Conservation (phyloP, 2,113 vertebrate genomes). For the Colistium nudipinnis region DNA sequence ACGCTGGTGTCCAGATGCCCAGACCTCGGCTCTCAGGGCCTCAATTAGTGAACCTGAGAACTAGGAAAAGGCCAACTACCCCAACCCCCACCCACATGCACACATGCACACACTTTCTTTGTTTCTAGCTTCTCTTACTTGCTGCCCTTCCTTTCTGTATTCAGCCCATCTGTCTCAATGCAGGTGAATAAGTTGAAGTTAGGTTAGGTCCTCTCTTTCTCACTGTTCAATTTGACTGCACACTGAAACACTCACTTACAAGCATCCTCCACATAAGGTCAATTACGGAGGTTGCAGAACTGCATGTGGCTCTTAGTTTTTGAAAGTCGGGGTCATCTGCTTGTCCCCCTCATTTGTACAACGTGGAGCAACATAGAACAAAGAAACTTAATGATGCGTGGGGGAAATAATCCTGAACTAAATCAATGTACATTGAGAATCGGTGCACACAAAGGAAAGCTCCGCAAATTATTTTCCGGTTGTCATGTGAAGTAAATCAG, state of each 20-base stretch:
- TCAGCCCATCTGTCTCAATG: slow-evolving; percentile 81
- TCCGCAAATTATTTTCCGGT: too few species aligned
- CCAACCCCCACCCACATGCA: slow-evolving; percentile 40
- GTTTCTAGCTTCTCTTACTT: background rate
- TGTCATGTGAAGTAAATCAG: too few species aligned
- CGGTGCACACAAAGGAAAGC: too few species aligned
- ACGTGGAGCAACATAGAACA: too few species aligned
- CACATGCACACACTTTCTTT: background rate
- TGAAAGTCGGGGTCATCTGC: background rate
- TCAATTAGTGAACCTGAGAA: slow-evolving; percentile 87
- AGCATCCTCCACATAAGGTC: background rate
- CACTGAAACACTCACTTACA: background rate
- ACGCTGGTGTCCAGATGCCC: slow-evolving; percentile 86
- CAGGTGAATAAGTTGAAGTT: slow-evolving; percentile 77
- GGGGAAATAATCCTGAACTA: too few species aligned
- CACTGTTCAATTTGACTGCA: background rate
- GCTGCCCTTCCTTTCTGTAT: slow-evolving; percentile 47
- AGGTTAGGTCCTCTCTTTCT: slow-evolving; percentile 17
- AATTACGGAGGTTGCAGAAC: background rate
- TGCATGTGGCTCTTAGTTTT: background rate
- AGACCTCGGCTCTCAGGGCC: slow-evolving; percentile 74
- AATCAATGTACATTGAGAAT: too few species aligned
- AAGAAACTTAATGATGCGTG: too few species aligned
- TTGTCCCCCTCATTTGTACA: too few species aligned
- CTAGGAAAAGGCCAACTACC: slow-evolving; percentile 86